Base-by-base conservation (phyloP, 2,797 vertebrate genomes). In the Phylloscopus collybita region DNA sequence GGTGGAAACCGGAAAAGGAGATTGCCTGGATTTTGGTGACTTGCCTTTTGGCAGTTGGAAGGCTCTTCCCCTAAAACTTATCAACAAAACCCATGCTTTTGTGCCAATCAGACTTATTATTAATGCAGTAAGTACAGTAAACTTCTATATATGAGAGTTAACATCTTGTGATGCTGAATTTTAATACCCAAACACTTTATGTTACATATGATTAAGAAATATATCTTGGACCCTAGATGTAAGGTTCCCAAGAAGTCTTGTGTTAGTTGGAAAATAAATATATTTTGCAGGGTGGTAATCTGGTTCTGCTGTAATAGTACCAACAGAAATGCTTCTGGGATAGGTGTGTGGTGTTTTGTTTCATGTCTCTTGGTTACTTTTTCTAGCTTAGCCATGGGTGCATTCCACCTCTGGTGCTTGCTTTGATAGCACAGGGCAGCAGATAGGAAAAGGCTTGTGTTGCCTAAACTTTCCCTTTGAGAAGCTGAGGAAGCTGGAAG, bases 41-140 rank as follows among this genome's bases (percentile, higher is more conserved):
- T 91, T 99, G 79, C 95, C 98, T 54, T 98, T 86, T 51, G 99
- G 98, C 59, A 97, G 98, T 74, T 98, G 98, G 97, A 99, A 98
- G 97, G 98, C 98, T 84, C 98, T 99, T 82, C 98, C 99, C 5
- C 96, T 99, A 42, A 99, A 98, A 96, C 56, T 99, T 54, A 94
- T 98, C 87, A 99, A 99, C 97, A 98, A 97, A 96, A 99, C 99
- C 18, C 98, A 97, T 62, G 98, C 99, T 86, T 98, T 98, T 32
- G 98, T 99, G 49, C 99, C 99, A 9, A 74, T 99, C 93, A 98
- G 99, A 65, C 98, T 99, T 72, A 98, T 98, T 82, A 99, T 99
- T 96, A 99, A 98, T 85, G 99, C 99, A 13, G 99, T 99, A 97
- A 99, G 99, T 99, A 96, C 5, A 45, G 36, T 74, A 34, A 22